Evolutionary conservation across 2,113 vertebrate species (phyloP).

Genomic region (Panthera tigris): DNA sequence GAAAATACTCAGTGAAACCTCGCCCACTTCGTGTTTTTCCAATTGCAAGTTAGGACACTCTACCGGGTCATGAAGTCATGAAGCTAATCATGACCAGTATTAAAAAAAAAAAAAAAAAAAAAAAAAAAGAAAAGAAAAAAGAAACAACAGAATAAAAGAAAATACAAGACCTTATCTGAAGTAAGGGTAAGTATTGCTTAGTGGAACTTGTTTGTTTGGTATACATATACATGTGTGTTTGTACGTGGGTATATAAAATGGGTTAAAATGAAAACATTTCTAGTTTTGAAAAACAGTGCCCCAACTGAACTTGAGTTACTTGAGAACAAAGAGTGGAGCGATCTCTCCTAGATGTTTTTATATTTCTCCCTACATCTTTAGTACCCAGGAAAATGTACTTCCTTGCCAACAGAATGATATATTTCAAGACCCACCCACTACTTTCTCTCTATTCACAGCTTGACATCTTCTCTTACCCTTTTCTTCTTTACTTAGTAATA

Average conservation of each 20-base stretch:
- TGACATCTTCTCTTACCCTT: neutral
- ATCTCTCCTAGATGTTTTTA: neutral
- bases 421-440: neutral
- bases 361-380: conserved; percentile 1
- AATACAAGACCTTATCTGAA: neutral
- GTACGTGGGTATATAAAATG: neutral
- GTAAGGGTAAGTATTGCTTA: neutral
- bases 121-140: neutral
- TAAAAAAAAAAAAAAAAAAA: neutral
- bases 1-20: neutral
- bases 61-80: neutral
- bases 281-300: neutral
- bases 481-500: neutral
- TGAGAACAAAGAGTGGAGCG: neutral
- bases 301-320: neutral
- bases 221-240: neutral
- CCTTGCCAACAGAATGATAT: neutral
- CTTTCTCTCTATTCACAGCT: neutral
- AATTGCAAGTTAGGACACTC: neutral
- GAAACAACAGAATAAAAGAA: neutral
- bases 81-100: neutral
- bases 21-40: neutral
- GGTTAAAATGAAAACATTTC: conserved; percentile 38
- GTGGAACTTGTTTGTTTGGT: neutral
- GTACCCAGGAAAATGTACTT: neutral